Evolutionary conservation across 2,113 vertebrate species (phyloP).

Genomic region (Hypanus sabinus): DNA sequence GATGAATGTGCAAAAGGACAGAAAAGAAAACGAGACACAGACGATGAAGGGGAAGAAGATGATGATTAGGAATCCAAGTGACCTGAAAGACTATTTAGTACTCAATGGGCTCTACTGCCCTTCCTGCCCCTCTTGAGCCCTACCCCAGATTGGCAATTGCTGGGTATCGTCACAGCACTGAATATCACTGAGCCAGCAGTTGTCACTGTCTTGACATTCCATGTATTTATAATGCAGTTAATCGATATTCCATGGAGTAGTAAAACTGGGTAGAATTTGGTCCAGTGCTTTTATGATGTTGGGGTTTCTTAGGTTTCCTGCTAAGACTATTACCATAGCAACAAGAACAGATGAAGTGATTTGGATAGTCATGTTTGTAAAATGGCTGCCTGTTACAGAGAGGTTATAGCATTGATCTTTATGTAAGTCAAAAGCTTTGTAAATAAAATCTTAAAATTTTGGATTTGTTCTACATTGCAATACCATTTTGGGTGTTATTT

Average conservation of each 20-base stretch:
- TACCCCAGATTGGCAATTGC: conserved; percentile 21
- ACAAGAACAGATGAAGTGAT: conserved; percentile 57
- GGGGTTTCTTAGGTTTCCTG: conserved; percentile 62
- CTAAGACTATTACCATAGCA: conserved; percentile 75
- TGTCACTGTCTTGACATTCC: conserved; percentile 76
- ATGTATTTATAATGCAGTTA: conserved; percentile 60
- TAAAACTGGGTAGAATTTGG: conserved; percentile 70
- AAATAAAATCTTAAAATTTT: conserved; percentile 98
- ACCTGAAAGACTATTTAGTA: conserved; percentile 67
- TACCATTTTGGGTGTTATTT: conserved; percentile 38
- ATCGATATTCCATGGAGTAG: conserved; percentile 62
- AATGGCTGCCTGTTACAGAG: conserved; percentile 68
- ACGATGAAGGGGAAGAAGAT: conserved; percentile 76
- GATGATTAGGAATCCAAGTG: conserved; percentile 64
- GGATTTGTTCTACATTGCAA: conserved; percentile 52
- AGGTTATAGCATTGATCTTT: conserved; percentile 86
- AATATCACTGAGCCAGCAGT: conserved; percentile 60
- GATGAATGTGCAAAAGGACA: conserved; percentile 67
- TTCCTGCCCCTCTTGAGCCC: not conserved
- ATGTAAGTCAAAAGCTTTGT: conserved; percentile 84
- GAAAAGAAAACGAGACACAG: conserved; percentile 81
- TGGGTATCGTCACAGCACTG: conserved; percentile 27
- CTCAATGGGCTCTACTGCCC: conserved; percentile 57
- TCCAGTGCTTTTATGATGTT: conserved; percentile 78
- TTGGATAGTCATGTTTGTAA: conserved; percentile 63